Conservation (phyloP, 64 coral and sea anemone genomes). For the Pachyseris speciosa region DNA sequence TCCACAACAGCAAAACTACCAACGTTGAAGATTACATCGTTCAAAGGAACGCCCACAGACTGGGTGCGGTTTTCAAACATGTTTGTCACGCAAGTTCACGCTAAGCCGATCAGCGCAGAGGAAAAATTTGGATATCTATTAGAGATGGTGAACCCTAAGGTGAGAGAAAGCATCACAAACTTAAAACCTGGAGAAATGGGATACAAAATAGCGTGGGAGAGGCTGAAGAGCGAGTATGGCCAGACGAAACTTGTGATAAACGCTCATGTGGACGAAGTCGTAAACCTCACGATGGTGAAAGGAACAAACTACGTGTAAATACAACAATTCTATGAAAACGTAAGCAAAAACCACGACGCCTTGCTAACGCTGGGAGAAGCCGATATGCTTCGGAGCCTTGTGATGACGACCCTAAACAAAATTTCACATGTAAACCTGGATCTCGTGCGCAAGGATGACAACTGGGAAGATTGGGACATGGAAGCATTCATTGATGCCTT, state of each 20-base stretch:
- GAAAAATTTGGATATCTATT: conserved; percentile 50
- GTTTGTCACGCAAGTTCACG: conserved; percentile 40
- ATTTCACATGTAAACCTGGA: conserved; percentile 80
- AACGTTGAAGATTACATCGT: conserved; percentile 34
- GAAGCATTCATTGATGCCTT: conserved; percentile 39
- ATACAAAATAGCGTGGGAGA: conserved; percentile 53
- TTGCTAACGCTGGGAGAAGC: conserved; percentile 48
- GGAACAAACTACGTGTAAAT: conserved; percentile 30
- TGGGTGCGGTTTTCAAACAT: conserved; percentile 54
- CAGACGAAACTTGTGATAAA: conserved; percentile 45
- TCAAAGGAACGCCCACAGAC: conserved; percentile 36
- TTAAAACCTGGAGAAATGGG: conserved; percentile 27
- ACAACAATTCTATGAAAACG: conserved; percentile 46
- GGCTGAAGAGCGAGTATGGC: conserved; percentile 55
- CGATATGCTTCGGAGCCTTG: neutral
- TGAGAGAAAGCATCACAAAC: conserved; percentile 9
- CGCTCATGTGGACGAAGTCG: conserved; percentile 49
- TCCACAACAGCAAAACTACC: conserved; percentile 13
- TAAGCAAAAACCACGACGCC: conserved; percentile 61
- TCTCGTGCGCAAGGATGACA: conserved; percentile 65
- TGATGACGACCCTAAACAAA: conserved; percentile 66
- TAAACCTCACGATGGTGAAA: conserved; percentile 36
- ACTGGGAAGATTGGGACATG: conserved; percentile 86
- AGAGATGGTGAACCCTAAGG: conserved; percentile 31
- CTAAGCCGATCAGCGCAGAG: neutral